Conservation (phyloP, 2,888 invertebrate genomes). For the Rhopalosiphum nymphaeae region DNA sequence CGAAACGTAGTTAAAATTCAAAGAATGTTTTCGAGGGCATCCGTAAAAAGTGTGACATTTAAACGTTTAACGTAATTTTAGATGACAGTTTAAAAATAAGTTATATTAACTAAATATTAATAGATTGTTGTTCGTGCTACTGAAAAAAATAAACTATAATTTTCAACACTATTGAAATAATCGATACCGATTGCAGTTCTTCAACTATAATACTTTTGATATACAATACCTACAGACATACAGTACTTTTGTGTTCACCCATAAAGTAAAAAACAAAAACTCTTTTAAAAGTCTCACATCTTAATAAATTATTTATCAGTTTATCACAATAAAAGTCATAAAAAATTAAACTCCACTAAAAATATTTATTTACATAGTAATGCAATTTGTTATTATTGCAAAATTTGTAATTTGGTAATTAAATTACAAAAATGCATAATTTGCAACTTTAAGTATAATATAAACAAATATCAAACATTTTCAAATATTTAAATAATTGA, state of each 20-base stretch:
- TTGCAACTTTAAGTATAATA: not conserved
- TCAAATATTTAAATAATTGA: not conserved
- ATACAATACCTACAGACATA: not conserved
- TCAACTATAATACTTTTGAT: not conserved
- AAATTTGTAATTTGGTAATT: not conserved
- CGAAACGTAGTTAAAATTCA: constrained; percentile 33
- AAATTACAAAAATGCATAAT: not conserved
- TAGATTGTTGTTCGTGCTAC: constrained; percentile 7
- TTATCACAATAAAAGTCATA: not conserved
- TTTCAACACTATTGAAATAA: constrained; percentile 28
- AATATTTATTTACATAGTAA: not conserved
- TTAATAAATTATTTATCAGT: not conserved
- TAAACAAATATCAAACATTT: not conserved
- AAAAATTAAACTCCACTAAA: not conserved
- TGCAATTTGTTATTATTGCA: not conserved
- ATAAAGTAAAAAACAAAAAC: not conserved
- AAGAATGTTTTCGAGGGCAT: constrained; percentile 45
- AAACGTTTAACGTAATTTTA: constrained; percentile 34
- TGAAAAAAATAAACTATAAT: constrained; percentile 3
- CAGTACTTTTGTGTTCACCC: not conserved
- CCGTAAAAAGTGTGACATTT: constrained; percentile 55
- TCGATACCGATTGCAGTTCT: not conserved
- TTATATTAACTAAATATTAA: constrained; percentile 37
- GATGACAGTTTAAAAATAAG: constrained; percentile 43
- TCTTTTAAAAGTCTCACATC: not conserved